Evolutionary conservation across 1,140 invertebrate genomes (phyloP).

Genomic region (Chelonus insularis): DNA sequence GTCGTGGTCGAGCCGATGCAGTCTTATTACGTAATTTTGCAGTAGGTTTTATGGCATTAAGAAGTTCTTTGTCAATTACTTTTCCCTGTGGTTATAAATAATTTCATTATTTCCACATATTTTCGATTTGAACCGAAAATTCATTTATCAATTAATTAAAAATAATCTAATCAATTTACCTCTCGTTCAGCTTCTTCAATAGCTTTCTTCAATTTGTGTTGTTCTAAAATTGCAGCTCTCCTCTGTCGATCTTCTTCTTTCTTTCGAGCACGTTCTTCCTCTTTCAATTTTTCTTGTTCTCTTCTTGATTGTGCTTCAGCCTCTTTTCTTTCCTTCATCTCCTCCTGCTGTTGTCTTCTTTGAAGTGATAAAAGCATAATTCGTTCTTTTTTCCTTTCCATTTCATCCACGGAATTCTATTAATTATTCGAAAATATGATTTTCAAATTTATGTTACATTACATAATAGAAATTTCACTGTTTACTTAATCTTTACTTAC

Average conservation of each 20-base stretch:
- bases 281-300: conserved; percentile 80
- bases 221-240: conserved; percentile 86
- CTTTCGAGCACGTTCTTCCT: conserved; percentile 81
- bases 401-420: conserved; percentile 75
- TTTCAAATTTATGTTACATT: too few species aligned
- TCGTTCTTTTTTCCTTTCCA: conserved; percentile 87
- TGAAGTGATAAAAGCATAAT: conserved; percentile 86
- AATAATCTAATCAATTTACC: conserved; percentile 54
- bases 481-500: too few species aligned
- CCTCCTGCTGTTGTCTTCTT: conserved; percentile 85
- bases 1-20: conserved; percentile 67
- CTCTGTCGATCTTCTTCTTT: conserved; percentile 89
- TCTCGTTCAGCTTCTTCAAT: conserved; percentile 89
- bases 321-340: conserved; percentile 81
- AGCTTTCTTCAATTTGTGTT: conserved; percentile 93
- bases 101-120: too few species aligned
- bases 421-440: too few species aligned
- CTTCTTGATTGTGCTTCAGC: conserved; percentile 77
- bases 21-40: conserved; percentile 66
- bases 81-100: conserved; percentile 68
- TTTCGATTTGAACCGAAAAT: not conserved
- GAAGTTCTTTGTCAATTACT: conserved; percentile 73
- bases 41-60: conserved; percentile 66
- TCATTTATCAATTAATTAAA: conserved; percentile 9
- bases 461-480: too few species aligned